These are phyloP conservation scores for Ophion obscuratus DNA, from an alignment of 2,888 invertebrate species.

Conservation along the genomic window DNA sequence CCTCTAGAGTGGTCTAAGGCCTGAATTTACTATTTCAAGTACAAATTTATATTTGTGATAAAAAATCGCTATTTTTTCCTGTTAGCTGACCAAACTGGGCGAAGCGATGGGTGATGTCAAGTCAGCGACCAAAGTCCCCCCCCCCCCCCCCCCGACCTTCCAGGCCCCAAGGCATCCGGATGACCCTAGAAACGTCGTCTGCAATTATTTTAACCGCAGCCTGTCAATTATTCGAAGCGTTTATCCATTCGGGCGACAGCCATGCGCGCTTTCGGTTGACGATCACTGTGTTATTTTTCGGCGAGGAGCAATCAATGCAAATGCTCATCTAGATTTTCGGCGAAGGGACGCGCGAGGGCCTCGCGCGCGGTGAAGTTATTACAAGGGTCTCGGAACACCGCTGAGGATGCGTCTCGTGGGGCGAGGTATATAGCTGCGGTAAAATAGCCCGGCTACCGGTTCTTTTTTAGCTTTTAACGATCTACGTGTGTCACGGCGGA, in stretches of 20 bases:
- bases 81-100: too few species aligned
- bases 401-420: slow-evolving; percentile 5
- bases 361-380: slow-evolving; percentile 11
- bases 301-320: slow-evolving; percentile 40
- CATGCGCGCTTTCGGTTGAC: not conserved
- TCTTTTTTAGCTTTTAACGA: slow-evolving; percentile 64
- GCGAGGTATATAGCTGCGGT: slow-evolving; percentile 20
- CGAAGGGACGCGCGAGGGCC: not conserved
- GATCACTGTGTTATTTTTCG: slow-evolving; percentile 15
- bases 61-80: too few species aligned
- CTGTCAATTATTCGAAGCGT: not conserved
- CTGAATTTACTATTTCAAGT: too few species aligned
- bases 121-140: not conserved
- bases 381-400: slow-evolving; percentile 15
- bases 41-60: too few species aligned
- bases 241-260: slow-evolving; percentile 7
- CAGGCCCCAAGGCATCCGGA: not conserved
- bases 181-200: not conserved
- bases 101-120: not conserved
- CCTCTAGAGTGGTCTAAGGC: too few species aligned
- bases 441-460: slow-evolving; percentile 60
- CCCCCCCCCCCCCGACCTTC: not conserved
- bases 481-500: slow-evolving; percentile 57
- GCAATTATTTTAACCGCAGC: not conserved
- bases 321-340: slow-evolving; percentile 38